These are phyloP conservation scores for Mastigias papua DNA, from an alignment of 30 jellyfish, hydroid and myxozoan genomes.

Conservation along the genomic window DNA sequence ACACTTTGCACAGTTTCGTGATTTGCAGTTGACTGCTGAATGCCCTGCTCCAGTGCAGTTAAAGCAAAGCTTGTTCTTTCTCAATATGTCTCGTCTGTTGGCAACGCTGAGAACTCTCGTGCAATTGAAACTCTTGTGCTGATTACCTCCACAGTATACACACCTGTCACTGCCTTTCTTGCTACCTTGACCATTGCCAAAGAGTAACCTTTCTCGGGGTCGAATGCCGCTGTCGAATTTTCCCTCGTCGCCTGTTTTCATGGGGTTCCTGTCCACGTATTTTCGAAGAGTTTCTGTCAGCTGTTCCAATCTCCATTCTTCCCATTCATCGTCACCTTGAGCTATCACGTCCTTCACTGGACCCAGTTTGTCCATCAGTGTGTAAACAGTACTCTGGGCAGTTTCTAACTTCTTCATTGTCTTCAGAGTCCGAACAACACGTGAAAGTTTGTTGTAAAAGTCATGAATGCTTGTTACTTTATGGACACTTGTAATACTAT, in stretches of 20 bases:
- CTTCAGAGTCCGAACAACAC: constrained; percentile 51
- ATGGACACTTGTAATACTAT: neutral
- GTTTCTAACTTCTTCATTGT: constrained; percentile 63
- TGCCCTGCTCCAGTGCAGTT: constrained; percentile 36
- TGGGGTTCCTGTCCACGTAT: constrained; percentile 68
- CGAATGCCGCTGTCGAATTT: neutral
- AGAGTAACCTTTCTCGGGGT: constrained; percentile 27
- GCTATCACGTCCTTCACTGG: constrained; percentile 48
- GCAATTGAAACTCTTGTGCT: neutral
- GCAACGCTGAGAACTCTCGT: neutral
- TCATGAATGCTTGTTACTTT: constrained; percentile 28
- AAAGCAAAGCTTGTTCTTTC: neutral
- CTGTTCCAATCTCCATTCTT: constrained; percentile 65
- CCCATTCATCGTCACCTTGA: constrained; percentile 66
- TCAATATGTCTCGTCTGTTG: neutral
- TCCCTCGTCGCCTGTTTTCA: constrained; percentile 8
- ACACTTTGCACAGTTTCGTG: constrained; percentile 44
- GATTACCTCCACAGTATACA: constrained; percentile 5
- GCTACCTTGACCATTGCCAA: neutral
- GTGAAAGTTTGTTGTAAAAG: constrained; percentile 61
- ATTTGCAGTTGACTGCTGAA: constrained; percentile 42
- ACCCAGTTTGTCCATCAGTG: constrained; percentile 60
- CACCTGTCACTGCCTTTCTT: neutral
- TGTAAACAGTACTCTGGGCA: constrained; percentile 57
- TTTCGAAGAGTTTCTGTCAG: constrained; percentile 57